phyloP scores from a whole-genome alignment of 1,140 invertebrate species.

The Drosophila bocqueti region DNA sequence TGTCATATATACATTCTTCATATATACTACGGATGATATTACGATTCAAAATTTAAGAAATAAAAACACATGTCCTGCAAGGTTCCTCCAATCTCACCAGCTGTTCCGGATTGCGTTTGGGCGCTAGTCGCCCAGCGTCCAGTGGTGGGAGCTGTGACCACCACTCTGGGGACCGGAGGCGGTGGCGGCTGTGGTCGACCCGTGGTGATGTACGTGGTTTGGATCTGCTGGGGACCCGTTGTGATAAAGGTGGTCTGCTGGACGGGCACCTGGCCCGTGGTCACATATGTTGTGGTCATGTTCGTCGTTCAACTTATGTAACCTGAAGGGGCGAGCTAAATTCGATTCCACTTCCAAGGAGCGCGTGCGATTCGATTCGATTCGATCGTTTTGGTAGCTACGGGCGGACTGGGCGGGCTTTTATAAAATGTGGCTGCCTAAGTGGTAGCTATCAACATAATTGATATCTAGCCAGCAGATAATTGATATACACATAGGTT shows the following conservation, averaged over 20 bases:
- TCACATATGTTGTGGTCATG: constrained; percentile 59
- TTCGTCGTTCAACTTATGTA: constrained; percentile 4
- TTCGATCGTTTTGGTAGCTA: constrained; percentile 41
- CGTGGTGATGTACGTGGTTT: constrained; percentile 43
- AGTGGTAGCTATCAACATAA: constrained; percentile 45
- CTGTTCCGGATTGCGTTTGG: constrained; percentile 23
- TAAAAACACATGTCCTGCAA: neutral
- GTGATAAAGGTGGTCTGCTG: constrained; percentile 38
- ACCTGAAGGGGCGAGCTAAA: neutral
- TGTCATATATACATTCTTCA: neutral
- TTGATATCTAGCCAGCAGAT: constrained; percentile 48
- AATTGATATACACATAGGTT: constrained; percentile 39
- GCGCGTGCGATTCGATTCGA: constrained; percentile 9
- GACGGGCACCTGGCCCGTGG: constrained; percentile 20
- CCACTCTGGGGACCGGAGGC: constrained; percentile 19
- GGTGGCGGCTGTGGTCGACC: constrained; percentile 17
- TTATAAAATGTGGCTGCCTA: constrained; percentile 38
- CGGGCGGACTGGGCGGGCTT: constrained; percentile 29
- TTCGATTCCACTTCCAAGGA: constrained; percentile 7
- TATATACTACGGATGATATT: neutral
- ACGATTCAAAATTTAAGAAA: neutral
- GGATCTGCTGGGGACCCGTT: constrained; percentile 17
- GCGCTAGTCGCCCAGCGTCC: constrained; percentile 12
- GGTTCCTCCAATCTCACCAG: constrained; percentile 1
- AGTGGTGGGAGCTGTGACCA: constrained; percentile 36